Percentiles rank a stretch among this genome's conserved stretches.
Conservation (phyloP, 2,888 invertebrate genomes). For the Ectemnius cavifrons region DNA sequence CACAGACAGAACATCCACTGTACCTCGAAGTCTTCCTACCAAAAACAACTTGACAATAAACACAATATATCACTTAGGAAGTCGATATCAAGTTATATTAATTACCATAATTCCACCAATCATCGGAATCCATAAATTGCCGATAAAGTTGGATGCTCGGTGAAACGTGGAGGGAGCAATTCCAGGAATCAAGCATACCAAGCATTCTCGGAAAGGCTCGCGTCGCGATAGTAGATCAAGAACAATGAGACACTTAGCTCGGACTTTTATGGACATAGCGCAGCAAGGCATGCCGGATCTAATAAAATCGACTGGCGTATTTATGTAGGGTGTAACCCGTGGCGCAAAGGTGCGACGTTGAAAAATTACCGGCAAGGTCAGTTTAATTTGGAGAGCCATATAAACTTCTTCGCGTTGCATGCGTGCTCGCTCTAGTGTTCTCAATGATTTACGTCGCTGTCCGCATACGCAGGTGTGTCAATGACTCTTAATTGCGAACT, state of each 20-base stretch:
- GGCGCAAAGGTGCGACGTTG: conserved; percentile 14
- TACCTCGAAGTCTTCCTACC: no score
- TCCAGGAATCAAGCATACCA: no score
- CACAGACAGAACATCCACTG: no score
- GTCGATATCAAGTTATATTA: no score
- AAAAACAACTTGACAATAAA: no score
- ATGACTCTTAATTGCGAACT: conserved; percentile 43
- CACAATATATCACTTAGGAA: no score
- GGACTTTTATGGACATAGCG: background rate
- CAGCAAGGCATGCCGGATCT: background rate
- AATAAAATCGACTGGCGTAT: background rate
- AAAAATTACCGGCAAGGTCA: conserved; percentile 38
- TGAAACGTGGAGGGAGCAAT: no score
- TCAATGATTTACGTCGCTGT: conserved; percentile 51
- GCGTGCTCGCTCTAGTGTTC: conserved; percentile 29
- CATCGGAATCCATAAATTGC: no score
- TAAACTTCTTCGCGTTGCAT: conserved; percentile 29
- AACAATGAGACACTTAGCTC: conserved; percentile 3
- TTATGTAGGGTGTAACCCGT: conserved; percentile 9
- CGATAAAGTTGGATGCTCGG: no score
- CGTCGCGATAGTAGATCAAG: background rate
- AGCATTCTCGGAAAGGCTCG: no score
- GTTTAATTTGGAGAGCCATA: conserved; percentile 48
- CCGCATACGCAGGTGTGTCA: conserved; percentile 17
- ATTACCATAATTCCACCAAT: no score